These are phyloP conservation scores for Callorhinus ursinus DNA, from an alignment of 2,113 vertebrate species.

Conservation along the genomic window DNA sequence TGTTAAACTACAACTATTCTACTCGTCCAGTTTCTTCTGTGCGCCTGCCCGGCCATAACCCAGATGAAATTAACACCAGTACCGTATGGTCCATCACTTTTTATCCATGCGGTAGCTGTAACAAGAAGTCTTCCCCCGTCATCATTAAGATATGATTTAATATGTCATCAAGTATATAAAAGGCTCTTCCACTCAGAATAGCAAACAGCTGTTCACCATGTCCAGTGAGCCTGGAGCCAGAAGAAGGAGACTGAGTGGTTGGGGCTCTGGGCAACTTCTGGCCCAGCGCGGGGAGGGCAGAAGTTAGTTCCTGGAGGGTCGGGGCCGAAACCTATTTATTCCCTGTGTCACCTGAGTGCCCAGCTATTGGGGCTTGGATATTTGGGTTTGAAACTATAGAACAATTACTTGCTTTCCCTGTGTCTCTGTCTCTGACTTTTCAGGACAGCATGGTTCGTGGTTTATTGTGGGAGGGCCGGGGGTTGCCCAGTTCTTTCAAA, in stretches of 20 bases:
- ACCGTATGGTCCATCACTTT: background rate
- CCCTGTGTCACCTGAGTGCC: background rate
- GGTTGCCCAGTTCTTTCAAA: background rate
- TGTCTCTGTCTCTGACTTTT: background rate
- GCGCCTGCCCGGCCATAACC: background rate
- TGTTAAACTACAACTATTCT: constrained; percentile 28
- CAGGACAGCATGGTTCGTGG: background rate
- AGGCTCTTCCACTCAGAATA: constrained; percentile 60
- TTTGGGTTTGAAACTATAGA: background rate
- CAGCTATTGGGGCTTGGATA: background rate
- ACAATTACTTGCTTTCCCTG: background rate
- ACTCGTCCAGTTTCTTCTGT: background rate
- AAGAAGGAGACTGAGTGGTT: background rate
- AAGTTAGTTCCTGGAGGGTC: background rate
- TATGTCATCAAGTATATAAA: constrained; percentile 68
- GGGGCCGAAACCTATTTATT: background rate
- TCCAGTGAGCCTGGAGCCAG: constrained; percentile 24
- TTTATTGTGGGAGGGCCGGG: background rate
- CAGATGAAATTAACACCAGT: constrained; percentile 52
- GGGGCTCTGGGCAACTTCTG: background rate
- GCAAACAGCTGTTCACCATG: constrained; percentile 76
- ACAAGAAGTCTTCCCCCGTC: constrained; percentile 59
- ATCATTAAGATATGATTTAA: constrained; percentile 76
- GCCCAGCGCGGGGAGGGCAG: background rate
- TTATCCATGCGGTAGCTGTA: constrained; percentile 40